Percentiles rank a stretch among this genome's conserved stretches.
Conservation (phyloP, 2,113 vertebrate species). For the Amazona vittata region DNA sequence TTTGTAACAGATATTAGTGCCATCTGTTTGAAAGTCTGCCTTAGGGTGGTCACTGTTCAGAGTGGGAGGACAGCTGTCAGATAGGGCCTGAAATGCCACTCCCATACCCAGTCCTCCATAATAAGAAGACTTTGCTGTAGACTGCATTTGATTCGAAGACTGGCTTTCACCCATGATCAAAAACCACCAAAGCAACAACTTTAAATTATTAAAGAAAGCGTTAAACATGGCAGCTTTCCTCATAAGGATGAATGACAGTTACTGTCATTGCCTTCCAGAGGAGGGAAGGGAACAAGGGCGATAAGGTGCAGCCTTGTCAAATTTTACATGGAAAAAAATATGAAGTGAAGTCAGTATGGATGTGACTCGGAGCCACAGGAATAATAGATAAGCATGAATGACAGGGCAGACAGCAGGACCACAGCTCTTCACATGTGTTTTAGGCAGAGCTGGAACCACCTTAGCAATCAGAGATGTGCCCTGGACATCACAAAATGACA, state of each 20-base stretch:
- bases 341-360: neutral
- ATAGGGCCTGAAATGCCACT: neutral
- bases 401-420: neutral
- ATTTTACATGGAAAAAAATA: neutral
- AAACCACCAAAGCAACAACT: neutral
- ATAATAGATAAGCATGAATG: neutral
- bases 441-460: neutral
- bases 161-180: neutral
- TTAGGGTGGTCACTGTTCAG: neutral
- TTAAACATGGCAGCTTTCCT: neutral
- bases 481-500: neutral
- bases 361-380: neutral
- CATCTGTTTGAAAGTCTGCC: neutral
- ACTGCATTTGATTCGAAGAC: neutral
- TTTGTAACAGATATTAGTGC: neutral
- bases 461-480: neutral
- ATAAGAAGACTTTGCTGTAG: neutral
- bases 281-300: neutral
- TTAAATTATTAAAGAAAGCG: neutral
- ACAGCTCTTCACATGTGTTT: neutral
- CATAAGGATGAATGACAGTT: constrained; percentile 8
- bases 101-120: neutral
- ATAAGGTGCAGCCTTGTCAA: constrained; percentile 12
- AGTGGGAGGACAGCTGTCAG: neutral
- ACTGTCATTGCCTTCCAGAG: neutral